A percentile compares a stretch with the other conserved stretches of the same genome.
These are phyloP conservation scores for Anguilla pacifica DNA, from an alignment of 2,797 vertebrate species.

Conservation along the genomic window DNA sequence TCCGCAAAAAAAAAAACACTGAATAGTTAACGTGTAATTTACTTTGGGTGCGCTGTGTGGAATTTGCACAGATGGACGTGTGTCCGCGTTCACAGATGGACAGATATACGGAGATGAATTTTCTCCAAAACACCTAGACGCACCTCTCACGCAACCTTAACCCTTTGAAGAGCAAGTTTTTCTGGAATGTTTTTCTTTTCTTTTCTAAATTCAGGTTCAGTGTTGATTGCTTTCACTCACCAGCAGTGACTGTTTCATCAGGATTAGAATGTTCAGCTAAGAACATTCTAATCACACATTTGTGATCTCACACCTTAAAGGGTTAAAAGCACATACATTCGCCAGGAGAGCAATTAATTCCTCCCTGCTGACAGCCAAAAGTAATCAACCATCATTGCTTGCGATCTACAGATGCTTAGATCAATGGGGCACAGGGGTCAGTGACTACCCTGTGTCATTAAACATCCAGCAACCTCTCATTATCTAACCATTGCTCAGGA, in stretches of 20 bases:
- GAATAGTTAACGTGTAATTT: not conserved
- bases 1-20: not conserved
- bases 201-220: too few relatives aligned
- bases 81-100: not conserved
- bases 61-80: too few relatives aligned
- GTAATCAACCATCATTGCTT: not conserved
- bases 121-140: too few relatives aligned
- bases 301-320: too few relatives aligned
- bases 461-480: not conserved
- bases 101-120: not conserved
- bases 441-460: not conserved
- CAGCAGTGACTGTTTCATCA: too few relatives aligned
- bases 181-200: too few relatives aligned
- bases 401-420: not conserved
- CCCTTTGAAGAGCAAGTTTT: too few relatives aligned
- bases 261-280: too few relatives aligned
- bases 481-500: not conserved
- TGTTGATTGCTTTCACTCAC: too few relatives aligned
- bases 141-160: too few relatives aligned
- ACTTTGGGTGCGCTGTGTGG: not conserved
- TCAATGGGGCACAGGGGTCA: not conserved
- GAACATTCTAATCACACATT: too few relatives aligned
- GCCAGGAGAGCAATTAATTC: not conserved
- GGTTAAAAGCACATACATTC: not conserved
- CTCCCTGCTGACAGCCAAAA: not conserved